Percentiles rank a stretch among this genome's conserved stretches.
These are phyloP conservation scores for Actinernus sp. DNA, from an alignment of 92 coral and sea anemone species.

Conservation along the genomic window DNA sequence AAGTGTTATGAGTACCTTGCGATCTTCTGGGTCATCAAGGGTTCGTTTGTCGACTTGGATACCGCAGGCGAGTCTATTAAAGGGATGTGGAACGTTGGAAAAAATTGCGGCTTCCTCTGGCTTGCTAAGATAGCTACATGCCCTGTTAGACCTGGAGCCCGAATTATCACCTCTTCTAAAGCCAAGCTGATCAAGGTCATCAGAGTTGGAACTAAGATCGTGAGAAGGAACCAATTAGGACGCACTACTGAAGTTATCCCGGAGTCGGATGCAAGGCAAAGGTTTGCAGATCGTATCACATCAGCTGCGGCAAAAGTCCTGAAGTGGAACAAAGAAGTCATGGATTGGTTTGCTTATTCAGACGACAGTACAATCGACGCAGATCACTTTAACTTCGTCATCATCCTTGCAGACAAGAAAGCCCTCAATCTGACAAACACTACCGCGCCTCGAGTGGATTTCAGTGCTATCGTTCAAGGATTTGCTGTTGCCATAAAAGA, in stretches of 20 bases:
- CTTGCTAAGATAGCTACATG: no score
- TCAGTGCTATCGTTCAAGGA: conserved; percentile 11
- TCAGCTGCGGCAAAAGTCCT: conserved; percentile 30
- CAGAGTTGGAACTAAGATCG: conserved; percentile 26
- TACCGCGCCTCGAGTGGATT: conserved; percentile 15
- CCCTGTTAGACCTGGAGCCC: no score
- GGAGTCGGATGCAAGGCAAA: conserved; percentile 37
- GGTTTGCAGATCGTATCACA: conserved; percentile 53
- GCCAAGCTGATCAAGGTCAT: conserved; percentile 20
- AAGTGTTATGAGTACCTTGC: conserved; percentile 22
- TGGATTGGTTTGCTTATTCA: conserved; percentile 56
- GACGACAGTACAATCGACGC: background rate
- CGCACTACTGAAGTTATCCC: conserved; percentile 27
- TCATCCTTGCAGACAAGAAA: conserved; percentile 57
- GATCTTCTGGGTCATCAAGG: conserved; percentile 70
- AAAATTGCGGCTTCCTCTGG: conserved; percentile 34
- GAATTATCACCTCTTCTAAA: no score
- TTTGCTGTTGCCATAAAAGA: conserved; percentile 29
- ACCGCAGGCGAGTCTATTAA: conserved; percentile 63
- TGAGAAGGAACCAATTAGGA: conserved; percentile 15
- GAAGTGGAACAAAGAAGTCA: conserved; percentile 36
- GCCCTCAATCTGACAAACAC: conserved; percentile 8
- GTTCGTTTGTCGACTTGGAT: conserved; percentile 39
- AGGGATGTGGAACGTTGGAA: conserved; percentile 70
- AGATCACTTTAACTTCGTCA: conserved; percentile 9